Base-by-base conservation (phyloP, 2,888 invertebrate genomes). In the Platycheirus albimanus region DNA sequence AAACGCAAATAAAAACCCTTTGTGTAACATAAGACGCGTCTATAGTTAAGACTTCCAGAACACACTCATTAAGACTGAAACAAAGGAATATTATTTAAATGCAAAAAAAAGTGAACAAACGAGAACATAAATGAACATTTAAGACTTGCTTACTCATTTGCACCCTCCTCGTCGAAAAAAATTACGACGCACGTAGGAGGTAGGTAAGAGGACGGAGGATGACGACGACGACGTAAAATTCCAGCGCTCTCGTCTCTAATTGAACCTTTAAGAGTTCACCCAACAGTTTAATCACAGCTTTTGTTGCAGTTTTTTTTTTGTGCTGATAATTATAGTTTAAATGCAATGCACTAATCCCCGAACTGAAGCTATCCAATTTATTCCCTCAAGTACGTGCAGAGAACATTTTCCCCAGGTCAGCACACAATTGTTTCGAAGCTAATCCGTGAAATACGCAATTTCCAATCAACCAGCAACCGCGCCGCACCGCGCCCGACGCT, bases 1-100 rank as follows among this genome's bases (percentile, higher is more conserved):
- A 58, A 58, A 58, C 41, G 30, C 61, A 51, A 66, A 36, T 58
- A 64, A 64, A n/a, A 33, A 58, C 58, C 72, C 45, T 54, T 64
- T 66, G 38, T 64, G 54, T 66, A 74, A 64, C 56, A 10, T n/a
- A 56, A 66, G 38, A 47, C 56, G 49, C 33, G 33, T 7, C 24
- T 58, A 19, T 41, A 41, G 6, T 41, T 33, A 8, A 33, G 7
- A 58, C 58, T 28, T 38, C 20, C 4, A 38, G 28, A 58, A 58
- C 38, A 38, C 56, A 56, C 38, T 56, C 36, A 56, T 4, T 38
- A 38, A 6, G 1, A 19, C 24, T n/a, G n/a, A 15, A 41, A 58
- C 58, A 58, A 58, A 58, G 38, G 15, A 41, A 58, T 11, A 36
- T 28, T 28, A 36, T 28, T 38, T 56, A 5, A 41, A 41, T 0